These are phyloP conservation scores for Lasioglossum albipes DNA, from an alignment of 1,140 invertebrate species.

Conservation along the genomic window DNA sequence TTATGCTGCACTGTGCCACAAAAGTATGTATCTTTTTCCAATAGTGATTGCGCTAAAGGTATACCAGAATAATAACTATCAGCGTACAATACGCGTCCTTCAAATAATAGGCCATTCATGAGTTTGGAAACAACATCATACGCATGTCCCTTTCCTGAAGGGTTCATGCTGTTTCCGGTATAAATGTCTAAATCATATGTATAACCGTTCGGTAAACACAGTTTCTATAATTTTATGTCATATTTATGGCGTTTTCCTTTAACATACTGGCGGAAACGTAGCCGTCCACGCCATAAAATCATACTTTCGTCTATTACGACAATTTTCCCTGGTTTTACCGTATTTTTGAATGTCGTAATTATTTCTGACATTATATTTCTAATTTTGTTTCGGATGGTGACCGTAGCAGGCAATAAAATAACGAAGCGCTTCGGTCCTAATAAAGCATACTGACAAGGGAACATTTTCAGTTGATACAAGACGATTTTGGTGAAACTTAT, in stretches of 20 bases:
- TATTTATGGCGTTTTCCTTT: too few species aligned
- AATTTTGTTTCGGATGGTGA: too few species aligned
- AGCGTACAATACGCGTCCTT: constrained; percentile 16
- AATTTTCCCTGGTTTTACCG: constrained; percentile 61
- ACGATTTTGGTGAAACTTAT: too few species aligned
- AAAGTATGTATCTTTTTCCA: constrained; percentile 26
- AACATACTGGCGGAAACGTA: too few species aligned
- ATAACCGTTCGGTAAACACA: background rate
- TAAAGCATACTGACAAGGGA: too few species aligned
- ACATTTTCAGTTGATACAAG: too few species aligned
- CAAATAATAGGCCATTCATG: constrained; percentile 36
- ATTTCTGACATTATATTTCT: background rate
- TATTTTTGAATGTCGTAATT: constrained; percentile 30
- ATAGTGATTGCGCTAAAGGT: constrained; percentile 21
- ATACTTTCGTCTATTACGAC: constrained; percentile 73
- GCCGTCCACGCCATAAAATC: constrained; percentile 72
- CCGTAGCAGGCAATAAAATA: too few species aligned
- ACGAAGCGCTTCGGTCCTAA: too few species aligned
- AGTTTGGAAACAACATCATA: constrained; percentile 33
- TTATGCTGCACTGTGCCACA: constrained; percentile 30
- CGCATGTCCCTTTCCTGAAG: constrained; percentile 15
- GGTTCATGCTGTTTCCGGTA: constrained; percentile 47
- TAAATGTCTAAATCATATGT: constrained; percentile 63
- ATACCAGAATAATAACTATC: constrained; percentile 17
- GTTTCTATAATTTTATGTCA: too few species aligned